Evolutionary conservation across 2,113 vertebrate genomes (phyloP).

Genomic region (Crypturellus undulatus): DNA sequence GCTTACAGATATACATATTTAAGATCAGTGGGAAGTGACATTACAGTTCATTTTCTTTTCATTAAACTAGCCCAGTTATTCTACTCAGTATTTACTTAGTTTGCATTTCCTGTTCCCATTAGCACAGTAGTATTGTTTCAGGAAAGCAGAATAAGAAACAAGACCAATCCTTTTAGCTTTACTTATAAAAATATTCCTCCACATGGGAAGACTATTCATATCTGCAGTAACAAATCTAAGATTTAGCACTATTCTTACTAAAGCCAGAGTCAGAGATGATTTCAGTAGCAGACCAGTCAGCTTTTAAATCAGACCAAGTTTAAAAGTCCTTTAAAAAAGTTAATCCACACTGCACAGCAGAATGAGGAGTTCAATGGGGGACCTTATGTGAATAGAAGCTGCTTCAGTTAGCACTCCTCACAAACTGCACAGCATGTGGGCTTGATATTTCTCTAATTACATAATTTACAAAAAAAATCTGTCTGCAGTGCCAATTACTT

Average conservation of each 20-base stretch:
- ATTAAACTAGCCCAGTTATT: not conserved
- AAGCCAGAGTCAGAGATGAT: not conserved
- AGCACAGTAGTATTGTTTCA: not conserved
- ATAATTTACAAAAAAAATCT: conserved; percentile 13
- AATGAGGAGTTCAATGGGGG: not conserved
- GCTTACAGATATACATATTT: not conserved
- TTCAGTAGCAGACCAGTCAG: not conserved
- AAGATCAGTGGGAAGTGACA: not conserved
- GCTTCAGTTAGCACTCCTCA: not conserved
- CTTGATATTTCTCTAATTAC: conserved; percentile 54
- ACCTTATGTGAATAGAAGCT: not conserved
- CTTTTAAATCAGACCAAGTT: not conserved
- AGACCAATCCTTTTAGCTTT: not conserved
- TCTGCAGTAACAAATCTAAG: not conserved
- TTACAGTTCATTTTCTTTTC: not conserved
- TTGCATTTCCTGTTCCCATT: not conserved
- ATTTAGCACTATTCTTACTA: not conserved
- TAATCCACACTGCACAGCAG: not conserved
- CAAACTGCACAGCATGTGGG: conserved; percentile 37
- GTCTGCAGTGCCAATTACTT: conserved; percentile 53
- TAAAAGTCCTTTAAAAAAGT: conserved; percentile 9
- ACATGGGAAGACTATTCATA: not conserved
- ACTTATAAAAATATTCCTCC: not conserved
- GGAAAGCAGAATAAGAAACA: not conserved
- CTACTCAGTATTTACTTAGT: not conserved